These are phyloP conservation scores for Paradoxurus hermaphroditus DNA, from an alignment of 2,113 vertebrate genomes.

Conservation along the genomic window DNA sequence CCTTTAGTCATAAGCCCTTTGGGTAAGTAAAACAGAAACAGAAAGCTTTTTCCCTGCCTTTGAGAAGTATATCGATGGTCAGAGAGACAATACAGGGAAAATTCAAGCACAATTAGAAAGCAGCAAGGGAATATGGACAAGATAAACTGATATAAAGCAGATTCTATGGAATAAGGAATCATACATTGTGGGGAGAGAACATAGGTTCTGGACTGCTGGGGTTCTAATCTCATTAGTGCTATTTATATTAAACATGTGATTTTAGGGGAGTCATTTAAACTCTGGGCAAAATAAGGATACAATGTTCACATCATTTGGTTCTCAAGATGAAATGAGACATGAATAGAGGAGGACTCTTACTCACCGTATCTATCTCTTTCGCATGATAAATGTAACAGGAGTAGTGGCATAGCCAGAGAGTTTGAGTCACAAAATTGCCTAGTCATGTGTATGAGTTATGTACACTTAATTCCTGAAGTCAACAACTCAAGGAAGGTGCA, in stretches of 20 bases:
- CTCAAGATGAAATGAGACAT: background rate
- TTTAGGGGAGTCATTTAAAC: background rate
- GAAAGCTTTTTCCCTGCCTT: background rate
- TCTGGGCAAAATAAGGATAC: background rate
- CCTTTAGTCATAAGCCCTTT: background rate
- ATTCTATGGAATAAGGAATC: background rate
- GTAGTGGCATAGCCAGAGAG: background rate
- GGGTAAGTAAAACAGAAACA: background rate
- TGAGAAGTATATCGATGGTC: background rate
- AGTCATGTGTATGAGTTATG: background rate
- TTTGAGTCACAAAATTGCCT: background rate
- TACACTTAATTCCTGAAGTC: background rate
- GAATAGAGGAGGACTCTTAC: background rate
- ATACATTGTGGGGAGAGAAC: background rate
- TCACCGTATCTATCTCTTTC: background rate
- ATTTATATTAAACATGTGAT: background rate
- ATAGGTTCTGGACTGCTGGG: background rate
- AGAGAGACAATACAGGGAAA: background rate
- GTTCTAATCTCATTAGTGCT: background rate
- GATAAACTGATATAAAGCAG: background rate
- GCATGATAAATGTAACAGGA: background rate
- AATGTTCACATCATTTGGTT: background rate
- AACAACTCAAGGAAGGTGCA: background rate
- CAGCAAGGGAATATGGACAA: background rate
- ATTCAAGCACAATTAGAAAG: background rate